Conservation (phyloP, 2,797 vertebrate genomes). For the Gymnopithys bicolor region DNA sequence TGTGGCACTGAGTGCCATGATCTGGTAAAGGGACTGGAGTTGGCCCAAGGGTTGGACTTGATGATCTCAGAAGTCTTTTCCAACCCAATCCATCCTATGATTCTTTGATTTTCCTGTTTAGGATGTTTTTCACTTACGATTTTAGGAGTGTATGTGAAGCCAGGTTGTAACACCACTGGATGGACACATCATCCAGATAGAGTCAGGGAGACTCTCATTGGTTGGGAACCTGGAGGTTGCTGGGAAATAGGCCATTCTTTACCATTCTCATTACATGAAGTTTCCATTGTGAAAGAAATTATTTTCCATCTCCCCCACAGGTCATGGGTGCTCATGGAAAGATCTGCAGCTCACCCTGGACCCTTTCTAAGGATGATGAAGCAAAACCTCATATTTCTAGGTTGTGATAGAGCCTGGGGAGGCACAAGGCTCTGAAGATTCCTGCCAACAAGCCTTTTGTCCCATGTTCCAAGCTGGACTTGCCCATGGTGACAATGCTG, state of each 20-base stretch:
- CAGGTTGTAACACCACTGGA: fast-evolving
- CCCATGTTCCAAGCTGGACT: background rate
- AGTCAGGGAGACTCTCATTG: background rate
- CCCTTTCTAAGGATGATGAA: fast-evolving
- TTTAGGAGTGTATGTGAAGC: background rate
- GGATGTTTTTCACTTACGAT: background rate
- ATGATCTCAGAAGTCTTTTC: no score
- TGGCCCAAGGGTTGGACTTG: no score
- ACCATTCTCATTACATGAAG: background rate
- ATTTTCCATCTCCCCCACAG: background rate
- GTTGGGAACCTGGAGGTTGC: background rate
- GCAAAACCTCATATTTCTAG: background rate
- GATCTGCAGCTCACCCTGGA: background rate
- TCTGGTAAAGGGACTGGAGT: no score
- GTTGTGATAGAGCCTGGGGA: background rate
- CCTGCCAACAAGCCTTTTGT: background rate
- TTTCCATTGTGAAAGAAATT: background rate
- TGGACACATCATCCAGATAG: background rate
- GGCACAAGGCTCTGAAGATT: background rate
- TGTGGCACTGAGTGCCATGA: no score
- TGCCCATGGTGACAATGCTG: background rate
- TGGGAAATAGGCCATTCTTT: background rate
- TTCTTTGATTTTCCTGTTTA: background rate
- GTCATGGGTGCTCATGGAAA: background rate
- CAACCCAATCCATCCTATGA: no score